Conservation (phyloP, 1,140 invertebrate genomes). For the Drosophila seguyi region DNA sequence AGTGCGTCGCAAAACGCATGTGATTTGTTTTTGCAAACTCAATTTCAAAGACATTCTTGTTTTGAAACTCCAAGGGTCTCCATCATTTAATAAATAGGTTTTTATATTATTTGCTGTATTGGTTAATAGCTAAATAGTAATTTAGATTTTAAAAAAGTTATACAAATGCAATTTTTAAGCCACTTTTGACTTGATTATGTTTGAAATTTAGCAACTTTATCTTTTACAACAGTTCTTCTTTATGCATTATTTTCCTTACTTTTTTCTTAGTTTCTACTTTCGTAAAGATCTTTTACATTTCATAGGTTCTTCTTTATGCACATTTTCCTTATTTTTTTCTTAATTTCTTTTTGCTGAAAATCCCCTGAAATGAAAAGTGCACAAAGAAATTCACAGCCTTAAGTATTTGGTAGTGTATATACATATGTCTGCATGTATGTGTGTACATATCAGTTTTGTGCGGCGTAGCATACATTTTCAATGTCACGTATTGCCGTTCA, state of each 20-base stretch:
- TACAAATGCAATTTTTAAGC: too few species aligned
- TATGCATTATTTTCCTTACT: too few species aligned
- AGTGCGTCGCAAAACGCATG: too few species aligned
- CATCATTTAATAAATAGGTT: too few species aligned
- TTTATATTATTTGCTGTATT: too few species aligned
- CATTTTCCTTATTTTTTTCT: neutral
- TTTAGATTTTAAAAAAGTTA: too few species aligned
- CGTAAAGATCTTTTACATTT: neutral
- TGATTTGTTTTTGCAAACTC: neutral
- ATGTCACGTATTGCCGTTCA: slow-evolving; percentile 56
- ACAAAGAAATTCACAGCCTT: neutral
- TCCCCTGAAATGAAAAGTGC: neutral
- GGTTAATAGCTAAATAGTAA: neutral
- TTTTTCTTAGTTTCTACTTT: neutral
- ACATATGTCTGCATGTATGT: neutral
- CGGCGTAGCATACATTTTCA: slow-evolving; percentile 58
- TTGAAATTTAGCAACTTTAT: too few species aligned
- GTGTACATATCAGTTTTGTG: slow-evolving; percentile 20
- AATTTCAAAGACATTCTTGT: too few species aligned
- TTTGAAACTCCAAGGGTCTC: too few species aligned
- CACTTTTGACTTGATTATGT: too few species aligned
- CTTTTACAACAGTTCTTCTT: too few species aligned
- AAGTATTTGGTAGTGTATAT: neutral
- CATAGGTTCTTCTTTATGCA: neutral
- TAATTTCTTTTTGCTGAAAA: neutral